Evolutionary conservation across 2,888 invertebrate genomes (phyloP).

Genomic region (Artemia sp.): DNA sequence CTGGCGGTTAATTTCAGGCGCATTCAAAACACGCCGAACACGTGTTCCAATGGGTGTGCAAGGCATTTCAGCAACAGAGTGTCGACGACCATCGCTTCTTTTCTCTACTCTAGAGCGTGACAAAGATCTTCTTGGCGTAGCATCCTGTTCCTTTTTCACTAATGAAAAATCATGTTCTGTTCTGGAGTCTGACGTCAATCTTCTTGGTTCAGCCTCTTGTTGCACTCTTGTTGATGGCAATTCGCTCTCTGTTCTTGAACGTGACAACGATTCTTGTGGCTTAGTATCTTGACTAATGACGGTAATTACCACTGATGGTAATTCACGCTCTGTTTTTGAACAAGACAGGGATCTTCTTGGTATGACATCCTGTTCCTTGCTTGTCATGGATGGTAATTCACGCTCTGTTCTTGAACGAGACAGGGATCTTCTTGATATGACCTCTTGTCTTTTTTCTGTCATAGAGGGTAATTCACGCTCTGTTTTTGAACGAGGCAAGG

Average conservation of each 20-base stretch:
- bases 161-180: too few species aligned
- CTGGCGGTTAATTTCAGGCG: not conserved
- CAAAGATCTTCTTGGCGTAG: not conserved
- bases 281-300: not conserved
- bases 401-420: too few species aligned
- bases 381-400: too few species aligned
- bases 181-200: not conserved
- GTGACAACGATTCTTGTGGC: not conserved
- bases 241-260: not conserved
- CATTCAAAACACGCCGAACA: not conserved
- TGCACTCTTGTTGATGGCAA: not conserved
- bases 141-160: too few species aligned
- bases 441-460: too few species aligned
- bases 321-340: not conserved
- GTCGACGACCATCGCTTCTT: not conserved
- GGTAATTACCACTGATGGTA: too few species aligned
- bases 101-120: not conserved
- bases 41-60: not conserved
- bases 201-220: not conserved
- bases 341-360: not conserved
- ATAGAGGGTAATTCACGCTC: too few species aligned
- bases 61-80: not conserved
- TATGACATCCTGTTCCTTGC: too few species aligned
- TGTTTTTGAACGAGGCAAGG: too few species aligned
- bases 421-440: too few species aligned